A percentile compares a stretch with the other conserved stretches of the same genome.
Evolutionary conservation across 2,797 vertebrate species (phyloP).

Genomic region (Anabas testudineus): DNA sequence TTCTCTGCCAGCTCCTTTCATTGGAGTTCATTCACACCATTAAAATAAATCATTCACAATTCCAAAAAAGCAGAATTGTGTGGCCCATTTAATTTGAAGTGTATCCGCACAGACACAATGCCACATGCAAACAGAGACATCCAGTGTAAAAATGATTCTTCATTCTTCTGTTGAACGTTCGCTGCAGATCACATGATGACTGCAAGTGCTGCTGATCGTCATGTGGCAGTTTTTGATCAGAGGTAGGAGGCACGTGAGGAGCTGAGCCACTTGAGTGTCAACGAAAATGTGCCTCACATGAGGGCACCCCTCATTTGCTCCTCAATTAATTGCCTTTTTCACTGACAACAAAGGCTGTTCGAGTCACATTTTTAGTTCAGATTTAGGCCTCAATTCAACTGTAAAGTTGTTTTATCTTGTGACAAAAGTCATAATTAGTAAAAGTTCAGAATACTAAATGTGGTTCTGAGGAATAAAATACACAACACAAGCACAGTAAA

Average conservation of each 20-base stretch:
- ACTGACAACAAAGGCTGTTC: neutral
- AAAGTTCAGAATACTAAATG: too few species aligned
- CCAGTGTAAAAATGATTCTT: neutral
- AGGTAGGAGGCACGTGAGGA: conserved; percentile 20
- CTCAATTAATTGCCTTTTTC: conserved; percentile 5
- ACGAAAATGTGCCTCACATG: conserved; percentile 51
- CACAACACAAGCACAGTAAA: too few species aligned
- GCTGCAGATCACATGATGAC: conserved; percentile 33
- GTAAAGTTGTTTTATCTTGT: too few species aligned
- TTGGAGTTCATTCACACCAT: conserved; percentile 60
- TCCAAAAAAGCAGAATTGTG: conserved; percentile 58
- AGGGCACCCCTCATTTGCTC: conserved; percentile 7
- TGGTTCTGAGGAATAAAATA: too few species aligned
- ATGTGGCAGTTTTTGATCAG: conserved; percentile 51
- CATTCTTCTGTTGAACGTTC: neutral
- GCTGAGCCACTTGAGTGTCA: neutral
- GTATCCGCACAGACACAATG: conserved; percentile 47
- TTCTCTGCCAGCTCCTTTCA: conserved; percentile 64
- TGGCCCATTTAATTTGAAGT: conserved; percentile 49
- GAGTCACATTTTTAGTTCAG: conserved; percentile 2
- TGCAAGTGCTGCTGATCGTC: conserved; percentile 14
- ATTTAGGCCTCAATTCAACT: neutral
- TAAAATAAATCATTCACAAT: conserved; percentile 61
- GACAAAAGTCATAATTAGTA: too few species aligned
- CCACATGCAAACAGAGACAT: conserved; percentile 36